These are phyloP conservation scores for Seriola quinqueradiata DNA, from an alignment of 2,113 vertebrate species.

Conservation along the genomic window DNA sequence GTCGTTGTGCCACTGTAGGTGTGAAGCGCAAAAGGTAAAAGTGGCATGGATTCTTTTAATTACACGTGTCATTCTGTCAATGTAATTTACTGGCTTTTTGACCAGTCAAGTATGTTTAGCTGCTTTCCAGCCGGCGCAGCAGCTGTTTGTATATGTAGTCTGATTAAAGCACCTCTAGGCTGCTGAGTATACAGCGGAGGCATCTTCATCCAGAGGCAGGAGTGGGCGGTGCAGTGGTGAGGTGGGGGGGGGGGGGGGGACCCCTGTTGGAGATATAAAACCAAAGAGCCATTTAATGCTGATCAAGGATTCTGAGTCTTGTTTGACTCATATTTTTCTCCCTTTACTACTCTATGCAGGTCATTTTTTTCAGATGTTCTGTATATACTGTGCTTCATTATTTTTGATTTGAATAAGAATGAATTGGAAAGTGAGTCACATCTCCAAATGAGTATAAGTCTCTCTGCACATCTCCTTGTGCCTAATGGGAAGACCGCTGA, in stretches of 20 bases:
- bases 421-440: conserved; percentile 73
- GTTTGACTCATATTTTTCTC: conserved; percentile 63
- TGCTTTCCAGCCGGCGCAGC: conserved; percentile 66
- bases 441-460: conserved; percentile 73
- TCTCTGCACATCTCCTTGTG: conserved; percentile 64
- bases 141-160: conserved; percentile 76
- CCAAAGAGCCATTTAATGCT: conserved; percentile 77
- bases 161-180: conserved; percentile 73
- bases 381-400: conserved; percentile 71
- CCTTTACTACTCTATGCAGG: conserved; percentile 42
- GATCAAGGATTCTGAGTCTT: conserved; percentile 71
- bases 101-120: conserved; percentile 93
- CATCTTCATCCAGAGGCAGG: conserved; percentile 62
- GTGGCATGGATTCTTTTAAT: conserved; percentile 95
- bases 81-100: conserved; percentile 94
- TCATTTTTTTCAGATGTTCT: conserved; percentile 58
- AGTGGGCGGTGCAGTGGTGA: conserved; percentile 21
- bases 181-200: conserved; percentile 47
- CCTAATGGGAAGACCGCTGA: conserved; percentile 70
- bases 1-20: conserved; percentile 92
- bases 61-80: conserved; percentile 95
- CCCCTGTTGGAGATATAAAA: conserved; percentile 64
- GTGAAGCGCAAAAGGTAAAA: conserved; percentile 93
- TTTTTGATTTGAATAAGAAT: conserved; percentile 74
- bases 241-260: conserved; percentile 19